phyloP scores from a whole-genome alignment of 2,113 vertebrate genomes.

The Aviceda subcristata region DNA sequence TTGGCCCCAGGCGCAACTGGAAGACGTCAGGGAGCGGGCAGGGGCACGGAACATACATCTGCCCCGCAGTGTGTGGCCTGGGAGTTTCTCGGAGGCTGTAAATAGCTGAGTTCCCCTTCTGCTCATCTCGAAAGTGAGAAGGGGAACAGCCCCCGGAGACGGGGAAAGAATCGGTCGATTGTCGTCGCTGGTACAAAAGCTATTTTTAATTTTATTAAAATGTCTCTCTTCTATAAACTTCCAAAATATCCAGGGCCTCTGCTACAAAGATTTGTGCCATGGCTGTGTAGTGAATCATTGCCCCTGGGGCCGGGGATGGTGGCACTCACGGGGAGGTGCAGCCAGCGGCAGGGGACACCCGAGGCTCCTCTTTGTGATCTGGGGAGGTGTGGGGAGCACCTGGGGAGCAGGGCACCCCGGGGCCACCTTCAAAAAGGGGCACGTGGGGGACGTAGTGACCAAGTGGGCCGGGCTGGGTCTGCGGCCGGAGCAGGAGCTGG shows the following conservation, averaged over 20 bases:
- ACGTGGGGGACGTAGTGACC: fast-evolving
- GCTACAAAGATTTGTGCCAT: background rate
- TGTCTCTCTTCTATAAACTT: conserved; percentile 12
- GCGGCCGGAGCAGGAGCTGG: background rate
- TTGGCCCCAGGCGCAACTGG: fast-evolving
- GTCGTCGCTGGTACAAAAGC: background rate
- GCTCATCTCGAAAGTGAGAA: conserved; percentile 27
- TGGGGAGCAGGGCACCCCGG: background rate
- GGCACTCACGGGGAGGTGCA: background rate
- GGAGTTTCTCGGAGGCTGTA: background rate
- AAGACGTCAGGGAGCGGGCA: background rate
- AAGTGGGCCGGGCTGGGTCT: fast-evolving
- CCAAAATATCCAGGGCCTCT: background rate
- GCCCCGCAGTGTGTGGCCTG: fast-evolving
- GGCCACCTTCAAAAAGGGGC: background rate
- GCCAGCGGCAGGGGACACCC: fast-evolving
- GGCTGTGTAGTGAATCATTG: fast-evolving
- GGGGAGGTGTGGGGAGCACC: fast-evolving
- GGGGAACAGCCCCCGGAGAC: background rate
- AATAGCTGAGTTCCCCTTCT: background rate
- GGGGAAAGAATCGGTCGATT: background rate
- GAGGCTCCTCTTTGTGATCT: background rate
- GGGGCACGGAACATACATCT: background rate
- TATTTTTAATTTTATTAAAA: conserved; percentile 29
- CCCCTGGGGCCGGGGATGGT: background rate